These are phyloP conservation scores for Pandion haliaetus DNA, from an alignment of 2,113 vertebrate species.

Conservation along the genomic window DNA sequence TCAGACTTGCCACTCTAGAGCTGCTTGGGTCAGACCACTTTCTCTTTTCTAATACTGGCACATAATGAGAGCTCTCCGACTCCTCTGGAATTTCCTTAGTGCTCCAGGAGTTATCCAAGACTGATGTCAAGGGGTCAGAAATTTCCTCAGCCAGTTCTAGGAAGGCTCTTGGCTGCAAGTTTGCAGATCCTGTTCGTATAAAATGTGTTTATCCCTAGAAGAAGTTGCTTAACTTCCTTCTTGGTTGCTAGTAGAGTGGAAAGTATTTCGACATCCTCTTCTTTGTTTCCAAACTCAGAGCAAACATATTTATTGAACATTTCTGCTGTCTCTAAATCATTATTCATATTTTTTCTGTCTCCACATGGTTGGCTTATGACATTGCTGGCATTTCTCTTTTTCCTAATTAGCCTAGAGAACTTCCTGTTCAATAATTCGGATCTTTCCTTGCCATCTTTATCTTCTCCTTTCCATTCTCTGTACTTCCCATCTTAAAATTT, in stretches of 20 bases:
- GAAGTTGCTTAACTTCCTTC: constrained; percentile 67
- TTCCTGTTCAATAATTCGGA: constrained; percentile 11
- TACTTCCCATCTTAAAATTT: constrained; percentile 2
- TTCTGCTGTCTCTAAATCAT: constrained; percentile 38
- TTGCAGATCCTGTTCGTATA: constrained; percentile 39
- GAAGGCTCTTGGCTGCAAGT: constrained; percentile 54
- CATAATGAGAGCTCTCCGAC: background rate
- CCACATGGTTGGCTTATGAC: constrained; percentile 15
- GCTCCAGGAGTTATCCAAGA: constrained; percentile 37
- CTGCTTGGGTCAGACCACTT: constrained; percentile 4
- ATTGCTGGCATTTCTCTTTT: background rate
- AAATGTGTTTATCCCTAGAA: constrained; percentile 68
- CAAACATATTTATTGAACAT: constrained; percentile 55
- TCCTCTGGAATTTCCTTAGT: constrained; percentile 45
- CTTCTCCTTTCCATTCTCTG: background rate
- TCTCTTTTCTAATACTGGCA: constrained; percentile 33
- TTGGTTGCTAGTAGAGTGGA: constrained; percentile 60
- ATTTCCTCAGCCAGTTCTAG: constrained; percentile 63
- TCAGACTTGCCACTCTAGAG: background rate
- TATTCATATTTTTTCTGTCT: constrained; percentile 26
- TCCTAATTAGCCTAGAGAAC: constrained; percentile 1
- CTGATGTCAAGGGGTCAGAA: constrained; percentile 51
- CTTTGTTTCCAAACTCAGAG: constrained; percentile 45
- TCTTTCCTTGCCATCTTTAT: background rate
- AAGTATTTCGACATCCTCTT: constrained; percentile 58